Evolutionary conservation across 2,888 invertebrate genomes (phyloP).

Genomic region (Tachystola acroxantha): DNA sequence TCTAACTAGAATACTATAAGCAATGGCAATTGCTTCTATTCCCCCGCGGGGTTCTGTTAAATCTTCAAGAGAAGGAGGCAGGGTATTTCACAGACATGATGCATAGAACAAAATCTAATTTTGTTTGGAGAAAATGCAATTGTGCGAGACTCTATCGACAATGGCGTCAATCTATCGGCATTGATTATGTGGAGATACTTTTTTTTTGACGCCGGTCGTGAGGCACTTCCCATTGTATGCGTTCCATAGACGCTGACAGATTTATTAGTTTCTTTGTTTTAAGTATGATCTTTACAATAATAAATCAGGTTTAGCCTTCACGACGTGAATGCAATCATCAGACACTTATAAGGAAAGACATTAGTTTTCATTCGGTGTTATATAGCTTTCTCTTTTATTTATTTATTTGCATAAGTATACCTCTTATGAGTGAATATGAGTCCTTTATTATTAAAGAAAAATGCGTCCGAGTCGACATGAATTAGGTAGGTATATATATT

Average conservation of each 20-base stretch:
- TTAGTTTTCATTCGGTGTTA: too few relatives aligned
- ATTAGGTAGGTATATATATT: too few relatives aligned
- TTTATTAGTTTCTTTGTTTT: neutral
- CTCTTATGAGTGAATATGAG: too few relatives aligned
- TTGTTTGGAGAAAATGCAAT: slow-evolving; percentile 10
- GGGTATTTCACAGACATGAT: neutral
- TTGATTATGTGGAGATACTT: slow-evolving; percentile 22
- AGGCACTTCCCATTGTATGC: slow-evolving; percentile 17
- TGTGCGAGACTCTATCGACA: slow-evolving; percentile 14
- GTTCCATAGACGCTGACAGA: neutral
- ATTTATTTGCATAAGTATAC: too few relatives aligned
- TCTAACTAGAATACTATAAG: neutral
- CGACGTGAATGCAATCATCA: slow-evolving; percentile 5
- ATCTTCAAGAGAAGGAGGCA: neutral
- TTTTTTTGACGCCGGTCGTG: slow-evolving; percentile 18
- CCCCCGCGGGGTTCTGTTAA: neutral
- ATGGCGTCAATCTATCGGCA: slow-evolving; percentile 20
- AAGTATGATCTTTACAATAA: too few relatives aligned
- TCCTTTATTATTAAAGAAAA: too few relatives aligned
- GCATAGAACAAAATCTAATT: slow-evolving; percentile 10
- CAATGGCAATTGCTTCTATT: too few relatives aligned
- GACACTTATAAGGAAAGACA: too few relatives aligned
- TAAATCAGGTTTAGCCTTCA: too few relatives aligned
- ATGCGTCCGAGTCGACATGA: too few relatives aligned
- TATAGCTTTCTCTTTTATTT: too few relatives aligned